phyloP scores from a whole-genome alignment of 1,140 invertebrate species.

The Vanessa tameamea region DNA sequence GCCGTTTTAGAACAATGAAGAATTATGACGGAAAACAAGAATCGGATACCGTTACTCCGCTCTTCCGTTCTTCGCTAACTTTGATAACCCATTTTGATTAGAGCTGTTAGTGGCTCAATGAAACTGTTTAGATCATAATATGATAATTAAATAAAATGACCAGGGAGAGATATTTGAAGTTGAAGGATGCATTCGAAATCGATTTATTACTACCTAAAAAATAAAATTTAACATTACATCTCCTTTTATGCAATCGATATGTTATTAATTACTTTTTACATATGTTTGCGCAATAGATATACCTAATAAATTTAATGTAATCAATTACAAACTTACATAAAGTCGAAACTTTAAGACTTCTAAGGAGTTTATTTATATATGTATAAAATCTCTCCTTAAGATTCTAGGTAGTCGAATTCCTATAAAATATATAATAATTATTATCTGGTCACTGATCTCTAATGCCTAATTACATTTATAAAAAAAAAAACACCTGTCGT shows the following conservation, averaged over 20 bases:
- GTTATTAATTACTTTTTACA: too few species aligned
- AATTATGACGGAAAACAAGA: slow-evolving; percentile 21
- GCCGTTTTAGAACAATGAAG: slow-evolving; percentile 33
- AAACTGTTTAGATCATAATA: slow-evolving; percentile 28
- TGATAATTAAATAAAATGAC: neutral
- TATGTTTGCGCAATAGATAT: too few species aligned
- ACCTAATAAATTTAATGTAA: too few species aligned
- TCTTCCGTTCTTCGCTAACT: slow-evolving; percentile 38
- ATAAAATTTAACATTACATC: too few species aligned
- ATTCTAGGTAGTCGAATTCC: neutral
- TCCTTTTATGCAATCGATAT: too few species aligned
- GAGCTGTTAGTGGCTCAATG: slow-evolving; percentile 30
- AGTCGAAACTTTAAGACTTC: too few species aligned
- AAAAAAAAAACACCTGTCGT: slow-evolving; percentile 14
- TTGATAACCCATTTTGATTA: slow-evolving; percentile 46
- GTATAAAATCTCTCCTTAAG: neutral
- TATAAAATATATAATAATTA: neutral
- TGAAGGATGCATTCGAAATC: too few species aligned
- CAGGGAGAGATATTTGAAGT: too few species aligned
- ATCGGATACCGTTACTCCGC: slow-evolving; percentile 27
- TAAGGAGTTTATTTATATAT: too few species aligned
- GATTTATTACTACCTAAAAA: too few species aligned
- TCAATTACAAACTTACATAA: too few species aligned
- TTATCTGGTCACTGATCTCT: slow-evolving; percentile 1
- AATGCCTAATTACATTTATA: slow-evolving; percentile 3